Evolutionary conservation across 2,113 vertebrate species (phyloP).

Genomic region (Lamprotornis superbus): DNA sequence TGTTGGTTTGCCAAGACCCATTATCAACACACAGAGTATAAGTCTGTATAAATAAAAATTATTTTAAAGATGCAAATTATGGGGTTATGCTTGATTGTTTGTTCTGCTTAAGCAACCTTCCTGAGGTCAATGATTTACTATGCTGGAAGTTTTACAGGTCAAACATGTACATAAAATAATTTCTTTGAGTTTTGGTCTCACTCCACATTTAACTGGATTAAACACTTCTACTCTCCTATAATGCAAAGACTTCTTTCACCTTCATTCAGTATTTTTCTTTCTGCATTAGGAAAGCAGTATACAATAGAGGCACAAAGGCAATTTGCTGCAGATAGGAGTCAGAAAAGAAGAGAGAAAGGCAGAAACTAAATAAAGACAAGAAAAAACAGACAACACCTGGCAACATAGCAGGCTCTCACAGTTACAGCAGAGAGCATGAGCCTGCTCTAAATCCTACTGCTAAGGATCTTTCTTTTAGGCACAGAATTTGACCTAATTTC

Average conservation of each 20-base stretch:
- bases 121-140: background rate
- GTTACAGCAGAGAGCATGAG: background rate
- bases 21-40: background rate
- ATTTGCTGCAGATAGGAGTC: background rate
- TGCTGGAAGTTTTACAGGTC: background rate
- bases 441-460: background rate
- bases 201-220: background rate
- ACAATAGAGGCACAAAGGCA: background rate
- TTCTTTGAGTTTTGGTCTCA: background rate
- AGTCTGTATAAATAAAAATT: background rate
- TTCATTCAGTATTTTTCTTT: background rate
- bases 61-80: background rate
- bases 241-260: background rate
- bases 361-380: background rate
- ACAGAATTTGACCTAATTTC: rapidly evolving
- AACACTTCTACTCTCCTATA: background rate
- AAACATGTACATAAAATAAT: background rate
- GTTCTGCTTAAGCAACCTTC: background rate
- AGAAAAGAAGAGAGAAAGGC: background rate
- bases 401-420: background rate
- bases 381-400: background rate
- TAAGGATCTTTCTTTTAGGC: background rate
- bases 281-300: background rate
- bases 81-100: background rate
- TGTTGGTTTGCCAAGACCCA: background rate